Evolutionary conservation across 2,113 vertebrate genomes (phyloP), one percentile per base, ranked within the genome.

Genomic region (Sminthopsis crassicaudata): DNA sequence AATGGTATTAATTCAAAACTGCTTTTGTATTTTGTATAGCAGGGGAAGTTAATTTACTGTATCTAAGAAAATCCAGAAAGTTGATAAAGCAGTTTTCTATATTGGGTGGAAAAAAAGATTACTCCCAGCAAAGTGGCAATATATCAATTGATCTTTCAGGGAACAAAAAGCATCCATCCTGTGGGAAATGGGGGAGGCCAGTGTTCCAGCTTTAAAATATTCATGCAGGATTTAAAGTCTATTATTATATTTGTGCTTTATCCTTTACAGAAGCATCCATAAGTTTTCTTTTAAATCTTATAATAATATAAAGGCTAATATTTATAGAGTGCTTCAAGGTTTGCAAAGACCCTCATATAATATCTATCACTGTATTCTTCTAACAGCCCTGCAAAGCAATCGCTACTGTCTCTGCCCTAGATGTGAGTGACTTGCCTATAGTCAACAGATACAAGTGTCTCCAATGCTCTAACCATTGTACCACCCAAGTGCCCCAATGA

Each of bases 41-140:
- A n/a, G 36, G 48, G 25, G 53, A 89, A 92, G 11, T 1, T 95
- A 93, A 91, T 53, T 93, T 42, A 48, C 52, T 52, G 30, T 46
- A 16, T n/a, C n/a, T 46, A n/a, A 14, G n/a, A 84, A 7, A 96
- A 22, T 84, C 30, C 50, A 95, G 36, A 95, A 94, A 93, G 48
- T 93, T 91, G 50, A 9, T 25, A 42, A 91, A 93, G 8, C 46
- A 8, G 3, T 84, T 94, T 93, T 52, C 93, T 46, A 60, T 0
- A 23, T 24, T 26, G 52, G 36, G 25, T 90, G 3, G 14, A 51
- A 91, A 51, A 84, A 42, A 51, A 53, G 60, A 92, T 4, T 50
- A 51, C 67, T 0, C 94, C 57, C 60, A 95, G 24, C 0, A 93
- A 93, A 90, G 10, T 90, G 52, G 84, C 52, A 55, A 92, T 42